Base-by-base conservation (phyloP, 2,888 invertebrate species). In the Petrolisthes manimaculis region DNA sequence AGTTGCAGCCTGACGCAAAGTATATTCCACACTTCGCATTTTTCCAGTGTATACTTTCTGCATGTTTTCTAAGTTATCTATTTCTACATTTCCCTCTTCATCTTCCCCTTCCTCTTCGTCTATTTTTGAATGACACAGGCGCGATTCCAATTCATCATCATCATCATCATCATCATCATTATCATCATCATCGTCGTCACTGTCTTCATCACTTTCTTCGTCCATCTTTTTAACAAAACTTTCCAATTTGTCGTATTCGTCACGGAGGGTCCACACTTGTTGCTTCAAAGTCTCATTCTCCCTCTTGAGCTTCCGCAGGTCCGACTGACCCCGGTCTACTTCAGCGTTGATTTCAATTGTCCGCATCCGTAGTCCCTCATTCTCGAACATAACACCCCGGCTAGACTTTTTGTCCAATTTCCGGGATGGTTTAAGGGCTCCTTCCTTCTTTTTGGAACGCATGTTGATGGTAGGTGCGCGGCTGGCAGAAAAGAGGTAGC, bases 291-390 rank as follows among this genome's bases (percentile, higher is more conserved):
- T 96, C 92, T 97, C 97, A 94, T 97, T 97, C 93, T 97, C 97
- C 77, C 96, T 94, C 91, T 97, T 96, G 92, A 97, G 93, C 93
- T 97, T 97, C 93, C 97, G 97, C 92, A 97, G 97, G 93, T 97
- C 97, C 91, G 96, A 96, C 93, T 97, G 97, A 91, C 97, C 97
- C 95, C 96, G 95, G 93, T 97, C 97, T 83, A 97, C 97, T 94
- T 97, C 97, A 88, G 97, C 97, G 93, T 97, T 97, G 92, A 97
- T 97, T 92, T 97, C 97, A 93, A 97, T 97, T 67, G 97, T 97
- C 92, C 97, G 95, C 93, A 97, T 94, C 91, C 97, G 94, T 84
- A 97, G 94, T 93, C 97, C 97, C 93, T 97, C 97, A 94, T 97
- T 97, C 94, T 97, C 97, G 94, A 96, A 97, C 92, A 97, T 95